phyloP scores from a whole-genome alignment of 2,797 vertebrate species.

The Kryptolebias ocellatus region DNA sequence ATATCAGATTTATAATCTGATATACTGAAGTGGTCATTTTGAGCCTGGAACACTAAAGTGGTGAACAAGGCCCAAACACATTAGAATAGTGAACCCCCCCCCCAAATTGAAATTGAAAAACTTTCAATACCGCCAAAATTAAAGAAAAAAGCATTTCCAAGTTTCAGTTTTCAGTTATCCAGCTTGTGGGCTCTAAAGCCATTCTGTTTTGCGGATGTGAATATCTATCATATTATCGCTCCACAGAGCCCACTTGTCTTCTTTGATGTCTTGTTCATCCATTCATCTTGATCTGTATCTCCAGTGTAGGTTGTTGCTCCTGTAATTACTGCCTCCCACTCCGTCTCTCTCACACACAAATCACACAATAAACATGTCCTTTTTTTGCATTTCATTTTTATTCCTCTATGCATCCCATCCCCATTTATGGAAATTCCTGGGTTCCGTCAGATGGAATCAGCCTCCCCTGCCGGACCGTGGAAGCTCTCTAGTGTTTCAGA shows the following conservation, averaged over 20 bases:
- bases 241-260: not conserved
- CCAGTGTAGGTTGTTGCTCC: slow-evolving; percentile 31
- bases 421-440: slow-evolving; percentile 65
- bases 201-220: not conserved
- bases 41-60: too few species aligned
- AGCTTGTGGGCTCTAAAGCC: not conserved
- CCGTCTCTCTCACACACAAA: slow-evolving; percentile 17
- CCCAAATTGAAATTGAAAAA: too few species aligned
- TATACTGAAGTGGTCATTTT: too few species aligned
- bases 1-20: too few species aligned
- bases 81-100: too few species aligned
- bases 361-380: slow-evolving; percentile 57
- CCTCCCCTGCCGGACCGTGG: slow-evolving; percentile 45
- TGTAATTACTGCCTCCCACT: slow-evolving; percentile 53
- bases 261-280: slow-evolving; percentile 42
- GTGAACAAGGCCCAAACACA: too few species aligned
- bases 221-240: slow-evolving; percentile 4
- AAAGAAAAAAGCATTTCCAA: not conserved
- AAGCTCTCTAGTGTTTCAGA: slow-evolving; percentile 52
- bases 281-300: slow-evolving; percentile 51
- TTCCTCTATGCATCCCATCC: slow-evolving; percentile 46
- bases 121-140: too few species aligned
- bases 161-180: not conserved
- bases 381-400: slow-evolving; percentile 44
- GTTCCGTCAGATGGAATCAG: slow-evolving; percentile 60